These are phyloP conservation scores for Macrotus californicus DNA, from an alignment of 2,113 vertebrate species.

Conservation along the genomic window DNA sequence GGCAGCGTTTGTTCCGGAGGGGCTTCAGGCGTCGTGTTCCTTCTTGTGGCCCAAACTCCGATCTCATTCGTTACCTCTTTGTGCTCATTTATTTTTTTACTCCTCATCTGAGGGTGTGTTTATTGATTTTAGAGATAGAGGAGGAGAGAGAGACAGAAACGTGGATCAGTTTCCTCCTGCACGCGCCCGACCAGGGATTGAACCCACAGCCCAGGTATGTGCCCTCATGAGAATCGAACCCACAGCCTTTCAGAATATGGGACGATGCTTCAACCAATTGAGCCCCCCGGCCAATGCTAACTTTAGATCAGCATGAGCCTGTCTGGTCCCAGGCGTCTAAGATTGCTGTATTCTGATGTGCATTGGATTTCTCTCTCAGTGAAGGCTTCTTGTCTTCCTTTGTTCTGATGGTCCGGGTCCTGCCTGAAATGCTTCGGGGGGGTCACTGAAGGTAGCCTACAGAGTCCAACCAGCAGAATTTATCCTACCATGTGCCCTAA, in stretches of 20 bases:
- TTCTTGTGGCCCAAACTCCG: neutral
- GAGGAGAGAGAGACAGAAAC: too few species aligned
- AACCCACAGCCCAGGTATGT: too few species aligned
- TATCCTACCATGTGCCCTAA: neutral
- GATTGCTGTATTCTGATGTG: neutral
- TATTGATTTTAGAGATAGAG: too few species aligned
- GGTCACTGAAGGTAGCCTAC: neutral
- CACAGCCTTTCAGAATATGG: too few species aligned
- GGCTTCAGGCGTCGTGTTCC: neutral
- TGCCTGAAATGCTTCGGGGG: neutral
- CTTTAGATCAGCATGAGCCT: too few species aligned
- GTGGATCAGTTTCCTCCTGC: too few species aligned
- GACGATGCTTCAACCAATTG: too few species aligned
- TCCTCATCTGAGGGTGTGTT: too few species aligned
- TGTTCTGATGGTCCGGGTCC: neutral
- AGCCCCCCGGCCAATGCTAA: too few species aligned
- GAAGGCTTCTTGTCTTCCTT: neutral
- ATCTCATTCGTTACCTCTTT: neutral
- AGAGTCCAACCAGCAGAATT: neutral
- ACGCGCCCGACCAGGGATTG: too few species aligned
- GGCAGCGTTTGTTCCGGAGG: neutral
- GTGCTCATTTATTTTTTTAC: too few species aligned
- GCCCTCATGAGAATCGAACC: too few species aligned
- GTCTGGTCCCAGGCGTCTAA: neutral
- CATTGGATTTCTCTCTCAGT: neutral